Percentiles rank a stretch among this genome's conserved stretches.
These are phyloP conservation scores for Protosalanx chinensis DNA, from an alignment of 2,797 vertebrate genomes.

Conservation along the genomic window DNA sequence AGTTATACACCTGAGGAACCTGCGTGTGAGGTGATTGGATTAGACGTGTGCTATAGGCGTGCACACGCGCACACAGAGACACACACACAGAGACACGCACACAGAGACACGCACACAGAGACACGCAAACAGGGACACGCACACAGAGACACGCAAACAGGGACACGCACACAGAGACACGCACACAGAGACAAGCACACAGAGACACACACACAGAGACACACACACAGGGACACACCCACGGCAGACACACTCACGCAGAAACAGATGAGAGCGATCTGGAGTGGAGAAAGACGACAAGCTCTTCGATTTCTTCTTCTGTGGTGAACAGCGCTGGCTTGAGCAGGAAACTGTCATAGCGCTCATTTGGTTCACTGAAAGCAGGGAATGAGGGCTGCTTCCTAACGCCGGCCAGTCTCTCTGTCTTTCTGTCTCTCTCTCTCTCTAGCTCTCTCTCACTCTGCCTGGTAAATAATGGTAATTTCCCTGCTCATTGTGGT, in stretches of 20 bases:
- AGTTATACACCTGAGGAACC: conserved; percentile 66
- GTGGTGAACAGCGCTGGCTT: background rate
- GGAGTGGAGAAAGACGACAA: conserved; percentile 58
- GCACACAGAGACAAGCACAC: too few relatives aligned
- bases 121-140: too few relatives aligned
- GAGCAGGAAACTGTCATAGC: background rate
- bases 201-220: too few relatives aligned
- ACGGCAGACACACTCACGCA: conserved; percentile 22
- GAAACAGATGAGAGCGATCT: conserved; percentile 54
- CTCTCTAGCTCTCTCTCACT: conserved; percentile 37
- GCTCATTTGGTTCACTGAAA: background rate
- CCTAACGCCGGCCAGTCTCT: background rate
- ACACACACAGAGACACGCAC: background rate
- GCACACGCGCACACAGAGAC: conserved; percentile 6
- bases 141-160: too few relatives aligned
- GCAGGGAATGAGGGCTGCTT: conserved; percentile 24
- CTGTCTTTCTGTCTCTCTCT: background rate
- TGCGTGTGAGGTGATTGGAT: conserved; percentile 64
- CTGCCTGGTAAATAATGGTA: conserved; percentile 68
- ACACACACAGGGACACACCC: too few relatives aligned
- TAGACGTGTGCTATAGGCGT: conserved; percentile 63
- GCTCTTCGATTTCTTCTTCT: conserved; percentile 13
- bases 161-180: too few relatives aligned
- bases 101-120: too few relatives aligned
- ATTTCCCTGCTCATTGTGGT: conserved; percentile 62